These are phyloP conservation scores for Cyprinodon brontotheroides DNA, from an alignment of 2,113 vertebrate species.

Conservation along the genomic window DNA sequence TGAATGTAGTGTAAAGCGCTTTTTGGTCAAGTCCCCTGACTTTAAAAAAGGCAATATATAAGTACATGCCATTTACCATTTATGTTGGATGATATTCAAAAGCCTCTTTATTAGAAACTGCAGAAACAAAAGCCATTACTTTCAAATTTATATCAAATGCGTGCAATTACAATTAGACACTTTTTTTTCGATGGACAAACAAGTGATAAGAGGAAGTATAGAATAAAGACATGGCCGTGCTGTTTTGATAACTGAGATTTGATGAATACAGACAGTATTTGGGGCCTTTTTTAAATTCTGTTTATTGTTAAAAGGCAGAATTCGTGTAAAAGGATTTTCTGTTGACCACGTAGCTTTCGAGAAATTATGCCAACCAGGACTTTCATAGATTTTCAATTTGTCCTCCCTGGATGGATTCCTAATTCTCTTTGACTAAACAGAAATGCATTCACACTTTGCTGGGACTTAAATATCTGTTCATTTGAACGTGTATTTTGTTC, in stretches of 20 bases:
- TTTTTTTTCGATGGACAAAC: neutral
- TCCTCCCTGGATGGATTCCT: constrained; percentile 35
- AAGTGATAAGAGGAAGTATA: neutral
- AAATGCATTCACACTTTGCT: constrained; percentile 9
- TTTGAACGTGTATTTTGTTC: neutral
- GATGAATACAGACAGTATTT: neutral
- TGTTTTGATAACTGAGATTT: neutral
- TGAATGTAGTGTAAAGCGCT: too few relatives aligned
- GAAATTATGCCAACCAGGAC: constrained; percentile 35
- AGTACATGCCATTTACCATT: too few relatives aligned
- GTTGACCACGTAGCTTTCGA: constrained; percentile 48
- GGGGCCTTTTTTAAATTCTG: neutral
- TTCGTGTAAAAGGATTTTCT: constrained; percentile 9
- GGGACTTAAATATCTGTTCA: neutral
- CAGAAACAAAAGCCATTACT: neutral
- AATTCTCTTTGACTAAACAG: constrained; percentile 46
- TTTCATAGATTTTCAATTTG: constrained; percentile 41
- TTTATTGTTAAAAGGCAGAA: constrained; percentile 24
- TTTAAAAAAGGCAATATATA: too few relatives aligned
- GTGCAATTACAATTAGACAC: neutral
- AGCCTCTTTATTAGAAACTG: neutral
- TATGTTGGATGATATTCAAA: neutral
- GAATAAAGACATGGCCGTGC: neutral
- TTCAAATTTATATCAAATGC: neutral
- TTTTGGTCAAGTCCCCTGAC: too few relatives aligned